phyloP scores from a whole-genome alignment of 2,888 invertebrate genomes.

The Chorisops tibialis region DNA sequence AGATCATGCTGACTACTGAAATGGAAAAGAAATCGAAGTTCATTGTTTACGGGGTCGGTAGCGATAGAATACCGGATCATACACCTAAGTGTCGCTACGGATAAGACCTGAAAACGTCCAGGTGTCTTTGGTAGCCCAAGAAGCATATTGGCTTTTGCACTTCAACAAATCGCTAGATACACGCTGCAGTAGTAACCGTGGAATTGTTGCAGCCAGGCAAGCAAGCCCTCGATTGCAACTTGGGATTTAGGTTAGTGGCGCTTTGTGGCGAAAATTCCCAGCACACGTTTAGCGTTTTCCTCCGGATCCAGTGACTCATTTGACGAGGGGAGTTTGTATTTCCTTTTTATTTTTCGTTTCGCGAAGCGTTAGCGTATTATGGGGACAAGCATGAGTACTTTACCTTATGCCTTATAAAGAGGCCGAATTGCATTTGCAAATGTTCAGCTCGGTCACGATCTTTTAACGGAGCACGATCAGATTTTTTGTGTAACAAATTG shows the following conservation, averaged over 20 bases:
- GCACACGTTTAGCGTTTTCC: conserved; percentile 3
- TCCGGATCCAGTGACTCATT: conserved; percentile 16
- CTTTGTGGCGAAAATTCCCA: conserved; percentile 21
- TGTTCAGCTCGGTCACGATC: conserved; percentile 25
- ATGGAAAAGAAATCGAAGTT: conserved; percentile 25
- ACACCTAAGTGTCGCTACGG: conserved; percentile 21
- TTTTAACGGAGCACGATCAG: conserved; percentile 23
- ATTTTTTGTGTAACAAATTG: conserved; percentile 25
- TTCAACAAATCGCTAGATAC: conserved; percentile 1
- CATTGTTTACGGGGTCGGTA: conserved; percentile 23
- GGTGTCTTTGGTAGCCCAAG: conserved; percentile 19
- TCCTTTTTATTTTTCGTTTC: conserved; percentile 3
- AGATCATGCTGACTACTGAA: conserved; percentile 21
- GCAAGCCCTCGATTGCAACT: conserved; percentile 6
- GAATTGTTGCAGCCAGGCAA: not conserved
- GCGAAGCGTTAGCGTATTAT: conserved; percentile 11
- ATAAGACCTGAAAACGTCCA: conserved; percentile 18
- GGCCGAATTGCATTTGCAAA: conserved; percentile 25
- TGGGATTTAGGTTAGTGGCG: conserved; percentile 23
- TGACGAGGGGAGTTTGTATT: not conserved
- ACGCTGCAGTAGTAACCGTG: too few relatives aligned
- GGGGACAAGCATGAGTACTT: conserved; percentile 1
- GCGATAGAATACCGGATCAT: not conserved
- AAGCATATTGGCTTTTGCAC: conserved; percentile 15
- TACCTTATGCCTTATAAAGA: conserved; percentile 16